Evolutionary conservation across 1,140 invertebrate species (phyloP).

Genomic region (Drosophila sulfurigaster): DNA sequence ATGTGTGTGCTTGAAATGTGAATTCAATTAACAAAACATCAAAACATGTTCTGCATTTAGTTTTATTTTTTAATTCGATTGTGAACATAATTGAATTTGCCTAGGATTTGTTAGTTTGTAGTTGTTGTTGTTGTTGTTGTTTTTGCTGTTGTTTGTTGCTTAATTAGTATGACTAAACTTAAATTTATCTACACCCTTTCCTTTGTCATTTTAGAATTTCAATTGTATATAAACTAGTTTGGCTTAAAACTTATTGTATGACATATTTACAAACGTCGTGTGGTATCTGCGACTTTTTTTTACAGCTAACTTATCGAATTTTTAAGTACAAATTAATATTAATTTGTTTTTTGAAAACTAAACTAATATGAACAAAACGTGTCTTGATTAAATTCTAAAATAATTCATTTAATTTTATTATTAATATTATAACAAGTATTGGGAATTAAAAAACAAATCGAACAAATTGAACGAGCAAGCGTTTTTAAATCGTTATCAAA

Average conservation of each 20-base stretch:
- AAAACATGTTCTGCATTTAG: constrained; percentile 49
- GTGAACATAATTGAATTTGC: constrained; percentile 76
- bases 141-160: constrained; percentile 34
- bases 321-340: constrained; percentile 78
- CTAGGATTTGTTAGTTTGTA: constrained; percentile 54
- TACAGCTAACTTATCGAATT: constrained; percentile 69
- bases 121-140: constrained; percentile 36
- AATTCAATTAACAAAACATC: constrained; percentile 49
- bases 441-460: constrained; percentile 60
- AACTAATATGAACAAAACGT: constrained; percentile 66
- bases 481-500: constrained; percentile 36
- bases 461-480: constrained; percentile 44
- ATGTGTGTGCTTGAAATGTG: constrained; percentile 50
- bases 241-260: constrained; percentile 81
- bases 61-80: constrained; percentile 64
- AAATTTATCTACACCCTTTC: constrained; percentile 70
- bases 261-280: constrained; percentile 72
- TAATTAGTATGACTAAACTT: constrained; percentile 69
- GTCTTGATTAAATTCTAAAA: constrained; percentile 59
- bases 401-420: constrained; percentile 48
- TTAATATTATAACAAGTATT: constrained; percentile 65
- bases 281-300: constrained; percentile 51
- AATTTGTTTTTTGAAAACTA: constrained; percentile 56
- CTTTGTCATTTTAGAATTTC: constrained; percentile 64
- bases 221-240: constrained; percentile 73